Base-by-base conservation (phyloP, 2,888 invertebrate genomes). In the Synanthedon myopaeformis region DNA sequence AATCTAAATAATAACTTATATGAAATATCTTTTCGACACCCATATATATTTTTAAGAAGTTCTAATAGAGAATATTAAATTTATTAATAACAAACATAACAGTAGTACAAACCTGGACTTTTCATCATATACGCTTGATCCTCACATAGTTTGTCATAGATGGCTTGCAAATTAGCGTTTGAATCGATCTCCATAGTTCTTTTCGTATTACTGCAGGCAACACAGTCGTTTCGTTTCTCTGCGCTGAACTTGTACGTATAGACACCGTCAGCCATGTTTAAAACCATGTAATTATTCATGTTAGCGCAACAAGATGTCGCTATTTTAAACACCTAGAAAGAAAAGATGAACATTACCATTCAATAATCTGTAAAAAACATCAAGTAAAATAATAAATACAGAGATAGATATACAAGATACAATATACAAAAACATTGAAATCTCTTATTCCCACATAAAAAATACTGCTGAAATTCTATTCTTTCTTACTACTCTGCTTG, bases 221-320 rank as follows among this genome's bases (percentile, higher is more conserved):
- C 82, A 74, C 99, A 99, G 69, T 94, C 93, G 0, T 91, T 80
- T 60, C 94, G 95, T 66, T 90, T 94, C 72, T 98, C 98, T 0
- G 97, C 96, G 76, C 94, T 94, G 74, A 97, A 99, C 0, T 97
- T 96, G 72, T 97, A 97, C 0, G 97, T 95, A 72, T 98, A 99
- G 42, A 99, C 94, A 0, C 99, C 99, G 69, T 98, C 97, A 0
- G 94, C 90, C 87, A 99, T 96, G 72, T 97, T 98, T 69, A 99
- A 94, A 56, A 98, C 96, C 92, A 98, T 92, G 72, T 98, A 99
- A 82, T 99, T 99, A 73, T 96, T 94, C 82, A 99, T 90, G 42
- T 94, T 93, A 1, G 92, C 90, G 61, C 94, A 95, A 69, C 97
- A 97, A 62, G 95, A 97, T 41, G 98, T 96, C 0, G 97, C 97